Evolutionary conservation across 2,888 invertebrate genomes (phyloP), one percentile per base, ranked within the genome.

Genomic region (Tortrix viridana): DNA sequence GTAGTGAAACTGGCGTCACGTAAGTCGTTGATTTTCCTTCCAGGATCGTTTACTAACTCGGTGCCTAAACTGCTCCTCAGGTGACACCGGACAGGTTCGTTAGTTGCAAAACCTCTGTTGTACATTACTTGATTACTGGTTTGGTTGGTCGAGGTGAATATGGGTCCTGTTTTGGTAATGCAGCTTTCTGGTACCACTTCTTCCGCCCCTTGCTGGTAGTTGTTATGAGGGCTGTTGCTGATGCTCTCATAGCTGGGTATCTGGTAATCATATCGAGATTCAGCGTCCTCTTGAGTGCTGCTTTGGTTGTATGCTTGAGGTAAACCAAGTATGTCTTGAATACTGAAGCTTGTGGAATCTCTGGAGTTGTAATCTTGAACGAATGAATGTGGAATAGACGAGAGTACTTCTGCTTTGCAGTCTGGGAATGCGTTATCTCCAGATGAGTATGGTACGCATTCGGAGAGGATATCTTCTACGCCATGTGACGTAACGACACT

Each of bases 301-400:
- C 68, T 60, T 23, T 78, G 67, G 60, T 76, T 82, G 58, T 88
- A 92, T 0, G 86, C 72, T 63, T 92, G 92, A 23, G 89, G 84
- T 1, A 92, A 70, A 5, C 92, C 92, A 23, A 92, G 85, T 49
- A 92, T 92, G 50, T 92, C 92, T 53, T 92, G 92, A 57, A 92
- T 92, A 62, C 88, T 92, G 69, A 92, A 92, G 43, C 89, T 88
- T 1, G 85, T 86, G 0, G 92, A 92, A 68, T 92, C 92, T 71
- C 91, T 85, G 2, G 92, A 92, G 66, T 92, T 92, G 58, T 89
- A 92, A 68, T 92, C 92, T 74, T 89, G 92, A 1, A 79, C 80
- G 60, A 86, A 88, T 5, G 85, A 72, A 67, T 81, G 82, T 32
- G 85, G 80, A 62, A 87, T 74, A 2, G 84, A 72, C n/a, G 85